phyloP scores from a whole-genome alignment of 2,888 invertebrate species.

The Drosophila fungiperda region DNA sequence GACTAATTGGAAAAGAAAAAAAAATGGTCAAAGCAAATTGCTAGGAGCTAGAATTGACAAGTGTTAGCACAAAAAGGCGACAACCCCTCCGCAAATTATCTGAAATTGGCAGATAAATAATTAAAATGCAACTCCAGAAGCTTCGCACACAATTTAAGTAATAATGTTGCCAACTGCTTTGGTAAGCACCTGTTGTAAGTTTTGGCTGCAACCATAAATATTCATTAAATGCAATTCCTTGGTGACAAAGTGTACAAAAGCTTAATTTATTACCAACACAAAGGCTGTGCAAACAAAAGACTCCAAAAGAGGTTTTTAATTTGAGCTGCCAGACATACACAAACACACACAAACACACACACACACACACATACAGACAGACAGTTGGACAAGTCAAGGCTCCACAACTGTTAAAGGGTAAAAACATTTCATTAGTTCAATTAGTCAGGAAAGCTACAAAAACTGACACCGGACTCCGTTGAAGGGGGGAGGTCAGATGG shows the following conservation, averaged over 20 bases:
- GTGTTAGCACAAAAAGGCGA: neutral
- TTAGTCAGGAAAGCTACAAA: constrained; percentile 57
- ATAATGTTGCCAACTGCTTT: constrained; percentile 31
- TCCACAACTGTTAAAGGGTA: constrained; percentile 29
- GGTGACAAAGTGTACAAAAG: constrained; percentile 73
- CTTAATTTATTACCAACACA: constrained; percentile 70
- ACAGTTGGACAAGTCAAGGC: constrained; percentile 35
- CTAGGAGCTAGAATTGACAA: constrained; percentile 14
- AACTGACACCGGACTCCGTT: constrained; percentile 21
- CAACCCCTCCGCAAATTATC: constrained; percentile 3
- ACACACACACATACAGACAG: neutral
- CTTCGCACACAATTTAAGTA: constrained; percentile 21
- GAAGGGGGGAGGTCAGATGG: constrained; percentile 14
- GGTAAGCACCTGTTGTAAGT: constrained; percentile 27
- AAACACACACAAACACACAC: constrained; percentile 3
- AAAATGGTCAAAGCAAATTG: constrained; percentile 47
- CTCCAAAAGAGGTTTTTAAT: constrained; percentile 68
- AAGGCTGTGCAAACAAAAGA: constrained; percentile 56
- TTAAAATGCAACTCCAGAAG: constrained; percentile 41
- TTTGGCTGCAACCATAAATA: constrained; percentile 64
- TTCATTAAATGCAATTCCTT: constrained; percentile 71
- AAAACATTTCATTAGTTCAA: constrained; percentile 79
- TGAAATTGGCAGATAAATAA: constrained; percentile 37
- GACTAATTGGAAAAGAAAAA: constrained; percentile 36
- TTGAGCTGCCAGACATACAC: constrained; percentile 42